Evolutionary conservation across 2,888 invertebrate genomes (phyloP).

Genomic region (Pecten maximus): DNA sequence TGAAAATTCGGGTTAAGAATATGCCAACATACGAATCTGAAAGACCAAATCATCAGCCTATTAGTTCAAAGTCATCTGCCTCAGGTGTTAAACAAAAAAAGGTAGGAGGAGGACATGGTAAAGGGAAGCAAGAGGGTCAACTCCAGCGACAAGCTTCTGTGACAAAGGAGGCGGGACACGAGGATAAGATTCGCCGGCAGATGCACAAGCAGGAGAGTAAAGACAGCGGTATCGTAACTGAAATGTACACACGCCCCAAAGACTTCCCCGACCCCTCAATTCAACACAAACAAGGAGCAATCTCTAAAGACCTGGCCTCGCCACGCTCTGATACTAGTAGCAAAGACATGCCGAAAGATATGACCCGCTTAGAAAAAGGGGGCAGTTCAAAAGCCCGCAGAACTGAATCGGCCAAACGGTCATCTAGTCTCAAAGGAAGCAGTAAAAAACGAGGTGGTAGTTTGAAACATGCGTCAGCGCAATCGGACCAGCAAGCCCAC

Average conservation of each 20-base stretch:
- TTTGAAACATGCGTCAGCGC: conserved; percentile 53
- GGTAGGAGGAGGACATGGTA: conserved; percentile 42
- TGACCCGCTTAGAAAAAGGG: neutral
- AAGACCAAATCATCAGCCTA: neutral
- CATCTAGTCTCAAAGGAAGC: conserved; percentile 44
- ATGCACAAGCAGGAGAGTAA: conserved; percentile 69
- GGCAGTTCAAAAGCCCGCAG: conserved; percentile 41
- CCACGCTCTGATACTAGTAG: neutral
- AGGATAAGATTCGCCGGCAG: conserved; percentile 61
- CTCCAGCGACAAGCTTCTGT: conserved; percentile 57
- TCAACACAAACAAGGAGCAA: neutral
- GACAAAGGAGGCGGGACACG: conserved; percentile 50
- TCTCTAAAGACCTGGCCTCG: neutral
- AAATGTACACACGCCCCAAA: conserved; percentile 59
- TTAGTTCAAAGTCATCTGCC: neutral
- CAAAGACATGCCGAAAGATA: neutral
- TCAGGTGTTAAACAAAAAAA: neutral
- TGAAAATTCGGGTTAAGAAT: neutral
- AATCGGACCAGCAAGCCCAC: neutral
- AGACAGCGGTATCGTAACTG: conserved; percentile 69
- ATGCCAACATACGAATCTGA: conserved; percentile 29
- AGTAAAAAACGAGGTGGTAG: conserved; percentile 49
- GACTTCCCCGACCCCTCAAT: conserved; percentile 37
- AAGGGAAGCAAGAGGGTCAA: conserved; percentile 54
- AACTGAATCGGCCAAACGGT: conserved; percentile 40